phyloP scores from a whole-genome alignment of 64 coral and sea anemone genomes.

The Porites lutea region DNA sequence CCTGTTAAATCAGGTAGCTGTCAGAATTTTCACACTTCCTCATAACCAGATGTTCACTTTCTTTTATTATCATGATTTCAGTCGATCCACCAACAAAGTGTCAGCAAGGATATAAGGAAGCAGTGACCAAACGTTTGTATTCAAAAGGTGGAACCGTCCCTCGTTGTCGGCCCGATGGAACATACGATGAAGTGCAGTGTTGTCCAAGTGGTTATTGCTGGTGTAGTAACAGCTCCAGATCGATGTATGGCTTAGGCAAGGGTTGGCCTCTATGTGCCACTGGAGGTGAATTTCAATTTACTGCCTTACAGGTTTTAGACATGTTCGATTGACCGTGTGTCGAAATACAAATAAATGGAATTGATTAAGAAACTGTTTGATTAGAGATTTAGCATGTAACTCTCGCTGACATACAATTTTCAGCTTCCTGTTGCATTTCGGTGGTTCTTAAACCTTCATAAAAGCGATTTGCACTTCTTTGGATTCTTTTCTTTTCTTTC shows the following conservation, averaged over 20 bases:
- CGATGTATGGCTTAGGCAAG: constrained; percentile 27
- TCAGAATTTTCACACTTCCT: too few relatives aligned
- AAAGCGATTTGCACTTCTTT: too few relatives aligned
- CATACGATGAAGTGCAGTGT: constrained; percentile 79
- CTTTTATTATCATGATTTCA: constrained; percentile 21
- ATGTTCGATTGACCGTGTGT: not conserved
- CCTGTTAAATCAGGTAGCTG: too few relatives aligned
- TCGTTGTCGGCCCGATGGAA: constrained; percentile 72
- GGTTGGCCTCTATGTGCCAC: constrained; percentile 57
- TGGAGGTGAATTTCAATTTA: constrained; percentile 44
- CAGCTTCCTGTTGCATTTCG: too few relatives aligned
- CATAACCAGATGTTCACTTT: too few relatives aligned
- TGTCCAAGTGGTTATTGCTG: constrained; percentile 68
- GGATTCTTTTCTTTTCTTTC: too few relatives aligned
- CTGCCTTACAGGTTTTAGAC: not conserved
- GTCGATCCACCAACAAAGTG: constrained; percentile 67
- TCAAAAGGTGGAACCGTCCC: constrained; percentile 52
- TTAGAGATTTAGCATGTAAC: too few relatives aligned
- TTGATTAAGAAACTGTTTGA: too few relatives aligned
- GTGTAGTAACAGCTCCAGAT: constrained; percentile 73
- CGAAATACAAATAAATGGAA: too few relatives aligned
- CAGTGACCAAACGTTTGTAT: constrained; percentile 43
- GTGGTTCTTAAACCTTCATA: too few relatives aligned
- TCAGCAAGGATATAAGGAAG: constrained; percentile 75
- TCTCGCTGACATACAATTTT: too few relatives aligned